phyloP scores from a whole-genome alignment of 2,113 vertebrate species.

The Pomatostomus ruficeps region DNA sequence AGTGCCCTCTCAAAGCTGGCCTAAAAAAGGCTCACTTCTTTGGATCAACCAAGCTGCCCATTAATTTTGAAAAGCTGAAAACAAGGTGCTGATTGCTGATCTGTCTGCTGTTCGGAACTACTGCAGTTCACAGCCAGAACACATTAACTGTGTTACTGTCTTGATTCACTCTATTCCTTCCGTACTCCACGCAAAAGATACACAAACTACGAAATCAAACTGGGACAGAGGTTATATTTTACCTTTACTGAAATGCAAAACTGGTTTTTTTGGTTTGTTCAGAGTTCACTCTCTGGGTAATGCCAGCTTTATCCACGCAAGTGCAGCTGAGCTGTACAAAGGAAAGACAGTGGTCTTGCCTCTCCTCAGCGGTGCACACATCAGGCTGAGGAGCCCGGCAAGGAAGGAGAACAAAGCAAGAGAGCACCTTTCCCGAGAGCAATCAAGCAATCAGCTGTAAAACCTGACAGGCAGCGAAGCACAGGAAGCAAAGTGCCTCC shows the following conservation, averaged over 20 bases:
- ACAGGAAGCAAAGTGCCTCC: not conserved
- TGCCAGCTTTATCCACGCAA: not conserved
- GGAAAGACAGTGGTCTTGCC: not conserved
- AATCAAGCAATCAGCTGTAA: not conserved
- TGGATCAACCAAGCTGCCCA: not conserved
- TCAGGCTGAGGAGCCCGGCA: not conserved
- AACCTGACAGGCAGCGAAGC: not conserved
- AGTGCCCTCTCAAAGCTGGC: not conserved
- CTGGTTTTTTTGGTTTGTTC: not conserved
- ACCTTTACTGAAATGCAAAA: not conserved
- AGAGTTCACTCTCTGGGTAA: not conserved
- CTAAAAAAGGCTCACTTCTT: not conserved
- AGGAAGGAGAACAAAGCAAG: not conserved
- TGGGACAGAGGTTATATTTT: not conserved
- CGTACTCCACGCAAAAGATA: not conserved
- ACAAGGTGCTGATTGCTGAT: not conserved
- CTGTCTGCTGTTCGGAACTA: not conserved
- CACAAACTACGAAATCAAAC: fast-evolving
- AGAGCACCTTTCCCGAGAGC: not conserved
- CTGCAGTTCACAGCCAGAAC: not conserved
- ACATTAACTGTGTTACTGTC: not conserved
- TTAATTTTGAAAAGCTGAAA: not conserved
- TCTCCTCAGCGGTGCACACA: not conserved
- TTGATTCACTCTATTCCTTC: not conserved
- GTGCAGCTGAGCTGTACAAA: not conserved